Base-by-base conservation (phyloP, 2,797 vertebrate genomes). In the Limnodromus scolopaceus region DNA sequence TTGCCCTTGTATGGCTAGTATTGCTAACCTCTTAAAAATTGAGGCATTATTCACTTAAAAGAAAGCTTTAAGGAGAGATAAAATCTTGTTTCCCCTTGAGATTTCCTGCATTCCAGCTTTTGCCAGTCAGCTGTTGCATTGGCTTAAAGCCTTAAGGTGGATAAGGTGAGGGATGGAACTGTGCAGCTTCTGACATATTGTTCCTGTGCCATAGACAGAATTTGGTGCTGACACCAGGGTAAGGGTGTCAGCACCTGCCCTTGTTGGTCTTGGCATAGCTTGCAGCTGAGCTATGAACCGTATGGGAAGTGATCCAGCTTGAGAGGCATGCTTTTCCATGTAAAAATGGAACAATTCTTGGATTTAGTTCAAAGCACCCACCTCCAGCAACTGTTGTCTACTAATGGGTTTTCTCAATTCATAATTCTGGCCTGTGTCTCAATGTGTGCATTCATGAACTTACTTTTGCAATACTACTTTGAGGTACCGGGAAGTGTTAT, bases 141-240 rank as follows among this genome's bases (percentile, higher is more conserved):
- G 76, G 43, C 5, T 11, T 69, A 39, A 93, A 61, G 25, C 48
- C 30, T 48, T 28, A 16, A 34, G 9, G 34, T 53, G 16, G 13
- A 6, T 58, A 45, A 87, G 36, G 60, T 58, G 16, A 84, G n/a
- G 36, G 46, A 25, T 38, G 65, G 61, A 86, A 13, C 22, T 24
- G 30, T 27, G 69, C 51, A 54, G 48, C 39, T 41, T 57, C 55
- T 34, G 49, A 41, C 5, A 0, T 36, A 0, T 36, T 2, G 1
- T 57, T 74, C 76, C 48, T 63, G 13, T 78, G 57, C 25, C 25
- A 9, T 1, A 16, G 34, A 43, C 5, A 43, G 66, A 54, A 72
- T 36, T 71, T 46, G 49, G 22, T 41, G 32, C 46, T 77, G 43
- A 32, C 16, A 3, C 32, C 32, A 27, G n/a, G 28, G 3, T 46